A percentile compares a stretch with the other conserved stretches of the same genome.
These are phyloP conservation scores for Cheirogaleus medius DNA, from an alignment of 2,113 vertebrate genomes.

Conservation along the genomic window DNA sequence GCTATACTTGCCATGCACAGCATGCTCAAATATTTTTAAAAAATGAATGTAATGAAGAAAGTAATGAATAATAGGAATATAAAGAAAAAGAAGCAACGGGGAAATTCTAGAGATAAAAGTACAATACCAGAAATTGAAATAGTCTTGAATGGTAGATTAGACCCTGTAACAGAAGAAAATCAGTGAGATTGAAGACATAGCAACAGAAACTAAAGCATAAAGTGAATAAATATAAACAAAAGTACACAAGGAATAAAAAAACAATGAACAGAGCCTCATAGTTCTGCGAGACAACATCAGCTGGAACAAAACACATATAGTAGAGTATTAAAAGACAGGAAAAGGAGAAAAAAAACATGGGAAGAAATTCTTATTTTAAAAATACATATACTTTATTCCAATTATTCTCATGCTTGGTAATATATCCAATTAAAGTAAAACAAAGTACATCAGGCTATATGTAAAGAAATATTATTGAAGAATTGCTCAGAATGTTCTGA, in stretches of 20 bases:
- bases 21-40: background rate
- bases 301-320: background rate
- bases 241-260: background rate
- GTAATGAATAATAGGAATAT: background rate
- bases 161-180: background rate
- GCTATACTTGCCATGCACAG: background rate
- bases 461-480: background rate
- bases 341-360: background rate
- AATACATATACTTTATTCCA: background rate
- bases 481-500: background rate
- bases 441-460: background rate
- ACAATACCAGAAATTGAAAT: background rate
- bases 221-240: background rate
- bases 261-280: background rate
- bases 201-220: background rate
- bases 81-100: background rate
- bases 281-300: background rate
- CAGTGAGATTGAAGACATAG: background rate
- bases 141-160: background rate
- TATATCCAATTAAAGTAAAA: background rate
- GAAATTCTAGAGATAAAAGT: background rate
- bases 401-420: background rate
- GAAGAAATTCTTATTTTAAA: background rate
- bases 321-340: background rate
- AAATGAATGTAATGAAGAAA: background rate